Evolutionary conservation across 2,888 invertebrate genomes (phyloP), one percentile per base, ranked within the genome.

Genomic region (Galerucella nymphaeae): DNA sequence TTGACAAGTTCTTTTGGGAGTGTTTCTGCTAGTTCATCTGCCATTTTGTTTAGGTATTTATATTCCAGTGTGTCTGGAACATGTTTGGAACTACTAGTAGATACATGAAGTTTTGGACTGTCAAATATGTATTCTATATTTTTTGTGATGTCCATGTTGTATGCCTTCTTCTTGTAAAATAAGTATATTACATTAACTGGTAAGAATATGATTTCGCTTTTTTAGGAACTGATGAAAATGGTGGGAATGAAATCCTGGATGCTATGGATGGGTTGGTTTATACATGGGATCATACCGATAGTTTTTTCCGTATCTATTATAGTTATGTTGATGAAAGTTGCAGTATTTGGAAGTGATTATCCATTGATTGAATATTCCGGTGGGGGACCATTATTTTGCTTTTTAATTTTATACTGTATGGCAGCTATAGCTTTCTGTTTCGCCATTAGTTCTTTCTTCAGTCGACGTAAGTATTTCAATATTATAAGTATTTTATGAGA

Each of bases 181-280:
- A n/a, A 30, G 6, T 30, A 30, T 23, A 1, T 23, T 23, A 23
- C 23, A 23, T 6, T 6, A 6, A 5, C 30, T 30, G 30, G 30
- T 6, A 30, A 30, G 5, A 30, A 30, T 30, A 30, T 30, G 30
- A 30, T 30, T 30, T 30, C 0, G 30, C 6, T 30, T 53, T 62
- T 84, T 42, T 86, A 96, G 93, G 96, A 96, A 89, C 92, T 95
- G 0, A 94, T 96, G 94, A 96, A 95, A 88, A 94, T 96, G 87
- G 96, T 96, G 93, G 97, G 97, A 2, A 87, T 97, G 41, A 90
- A 91, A 45, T 92, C 92, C 68, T 95, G 94, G 93, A 87, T 96
- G 77, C 93, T 96, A 81, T 96, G 96, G 96, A 84, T 90, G 0
- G 94, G 95, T 1, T 96, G 96, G 95, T 96, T 95, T 85, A 87